A percentile compares a stretch with the other conserved stretches of the same genome.
These are phyloP conservation scores for Drosophila kuntzei DNA, from an alignment of 2,888 invertebrate species.

Conservation along the genomic window DNA sequence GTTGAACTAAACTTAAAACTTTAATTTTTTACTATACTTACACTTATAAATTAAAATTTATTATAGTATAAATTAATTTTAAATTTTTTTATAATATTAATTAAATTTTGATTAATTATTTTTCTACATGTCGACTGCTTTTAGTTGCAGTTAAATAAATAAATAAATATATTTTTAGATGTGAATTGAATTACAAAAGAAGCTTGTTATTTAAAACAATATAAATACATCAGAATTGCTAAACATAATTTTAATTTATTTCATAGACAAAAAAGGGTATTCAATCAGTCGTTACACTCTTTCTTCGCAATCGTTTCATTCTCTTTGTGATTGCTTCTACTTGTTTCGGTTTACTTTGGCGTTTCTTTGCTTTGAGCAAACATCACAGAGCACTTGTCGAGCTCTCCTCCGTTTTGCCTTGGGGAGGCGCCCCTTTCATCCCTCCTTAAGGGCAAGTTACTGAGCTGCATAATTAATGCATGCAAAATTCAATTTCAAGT, in stretches of 20 bases:
- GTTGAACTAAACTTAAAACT: too few relatives aligned
- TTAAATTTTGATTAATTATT: too few relatives aligned
- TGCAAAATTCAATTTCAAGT: conserved; percentile 53
- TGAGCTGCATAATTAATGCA: conserved; percentile 61
- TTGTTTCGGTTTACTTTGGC: conserved; percentile 13
- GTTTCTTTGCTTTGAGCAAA: conserved; percentile 25
- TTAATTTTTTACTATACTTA: too few relatives aligned
- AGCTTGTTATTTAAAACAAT: not conserved
- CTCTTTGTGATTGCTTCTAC: conserved; percentile 1
- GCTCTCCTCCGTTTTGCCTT: not conserved
- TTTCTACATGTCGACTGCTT: too few relatives aligned
- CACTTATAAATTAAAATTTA: too few relatives aligned
- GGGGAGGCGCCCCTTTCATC: not conserved
- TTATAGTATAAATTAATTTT: too few relatives aligned
- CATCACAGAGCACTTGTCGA: conserved; percentile 36
- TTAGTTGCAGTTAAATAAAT: too few relatives aligned
- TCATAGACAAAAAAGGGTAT: not conserved
- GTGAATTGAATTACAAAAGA: not conserved
- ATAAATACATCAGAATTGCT: not conserved
- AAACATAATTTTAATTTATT: not conserved
- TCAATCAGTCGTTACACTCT: not conserved
- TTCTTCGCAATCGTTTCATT: not conserved
- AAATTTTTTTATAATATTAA: too few relatives aligned
- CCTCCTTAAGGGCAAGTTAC: conserved; percentile 22
- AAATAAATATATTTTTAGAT: too few relatives aligned